Conservation (phyloP, 2,113 vertebrate species). For the Diphyllodes magnificus region DNA sequence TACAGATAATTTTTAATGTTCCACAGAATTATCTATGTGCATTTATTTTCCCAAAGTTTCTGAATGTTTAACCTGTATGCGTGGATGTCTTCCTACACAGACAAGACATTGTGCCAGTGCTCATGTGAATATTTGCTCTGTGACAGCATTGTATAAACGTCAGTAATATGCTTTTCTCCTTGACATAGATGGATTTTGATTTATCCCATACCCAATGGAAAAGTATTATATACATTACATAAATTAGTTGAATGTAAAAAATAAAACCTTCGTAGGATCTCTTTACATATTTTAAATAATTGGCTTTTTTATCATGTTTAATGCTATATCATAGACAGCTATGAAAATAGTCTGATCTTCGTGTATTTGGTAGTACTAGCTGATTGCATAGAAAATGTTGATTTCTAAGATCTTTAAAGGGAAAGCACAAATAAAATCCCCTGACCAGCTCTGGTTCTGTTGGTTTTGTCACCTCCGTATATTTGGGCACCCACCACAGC, state of each 20-base stretch:
- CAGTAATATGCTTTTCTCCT: neutral
- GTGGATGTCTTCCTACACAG: neutral
- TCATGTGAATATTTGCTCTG: neutral
- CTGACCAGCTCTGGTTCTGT: neutral
- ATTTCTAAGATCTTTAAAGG: neutral
- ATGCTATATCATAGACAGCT: neutral
- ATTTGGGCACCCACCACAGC: neutral
- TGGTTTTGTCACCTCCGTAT: neutral
- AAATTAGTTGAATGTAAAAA: neutral
- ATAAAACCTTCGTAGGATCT: neutral
- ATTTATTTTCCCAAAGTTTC: neutral
- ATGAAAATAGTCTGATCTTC: neutral
- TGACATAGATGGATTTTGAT: neutral
- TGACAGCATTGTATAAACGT: neutral
- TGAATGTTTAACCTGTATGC: neutral
- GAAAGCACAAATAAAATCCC: neutral
- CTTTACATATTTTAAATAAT: neutral
- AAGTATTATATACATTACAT: neutral
- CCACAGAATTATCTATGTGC: neutral
- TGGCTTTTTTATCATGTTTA: neutral
- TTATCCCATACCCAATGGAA: neutral
- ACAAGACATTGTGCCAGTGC: neutral
- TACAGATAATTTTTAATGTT: neutral
- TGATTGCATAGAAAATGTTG: neutral
- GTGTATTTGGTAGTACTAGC: neutral